phyloP scores from a whole-genome alignment of 92 coral and sea anemone genomes.

The Phymanthus crucifer region DNA sequence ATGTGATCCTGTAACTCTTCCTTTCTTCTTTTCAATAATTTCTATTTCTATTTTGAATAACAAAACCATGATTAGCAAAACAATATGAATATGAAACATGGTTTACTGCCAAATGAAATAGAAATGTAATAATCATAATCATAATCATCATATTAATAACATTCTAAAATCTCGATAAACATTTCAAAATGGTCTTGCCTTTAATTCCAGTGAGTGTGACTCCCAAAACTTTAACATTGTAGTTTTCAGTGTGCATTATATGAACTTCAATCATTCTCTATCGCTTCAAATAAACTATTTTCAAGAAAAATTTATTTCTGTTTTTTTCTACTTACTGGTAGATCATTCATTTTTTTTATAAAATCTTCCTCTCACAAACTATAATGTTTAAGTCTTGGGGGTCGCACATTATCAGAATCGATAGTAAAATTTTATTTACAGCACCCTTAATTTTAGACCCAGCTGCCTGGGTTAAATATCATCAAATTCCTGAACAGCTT shows the following conservation, averaged over 20 bases:
- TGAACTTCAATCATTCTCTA: too few species aligned
- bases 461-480: not conserved
- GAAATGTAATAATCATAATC: not conserved
- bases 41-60: not conserved
- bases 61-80: not conserved
- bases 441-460: too few species aligned
- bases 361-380: not conserved
- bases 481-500: not conserved
- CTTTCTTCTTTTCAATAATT: not conserved
- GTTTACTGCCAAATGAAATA: not conserved
- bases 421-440: too few species aligned
- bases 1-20: not conserved
- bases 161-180: too few species aligned
- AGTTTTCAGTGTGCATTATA: too few species aligned
- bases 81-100: not conserved
- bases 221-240: too few species aligned
- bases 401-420: not conserved
- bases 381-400: not conserved
- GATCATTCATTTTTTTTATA: too few species aligned
- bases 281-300: not conserved
- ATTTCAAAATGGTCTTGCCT: too few species aligned
- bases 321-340: too few species aligned
- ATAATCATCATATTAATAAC: too few species aligned
- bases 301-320: not conserved
- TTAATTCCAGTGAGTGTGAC: too few species aligned